Evolutionary conservation across 2,113 vertebrate species (phyloP).

Genomic region (Bungarus multicinctus): DNA sequence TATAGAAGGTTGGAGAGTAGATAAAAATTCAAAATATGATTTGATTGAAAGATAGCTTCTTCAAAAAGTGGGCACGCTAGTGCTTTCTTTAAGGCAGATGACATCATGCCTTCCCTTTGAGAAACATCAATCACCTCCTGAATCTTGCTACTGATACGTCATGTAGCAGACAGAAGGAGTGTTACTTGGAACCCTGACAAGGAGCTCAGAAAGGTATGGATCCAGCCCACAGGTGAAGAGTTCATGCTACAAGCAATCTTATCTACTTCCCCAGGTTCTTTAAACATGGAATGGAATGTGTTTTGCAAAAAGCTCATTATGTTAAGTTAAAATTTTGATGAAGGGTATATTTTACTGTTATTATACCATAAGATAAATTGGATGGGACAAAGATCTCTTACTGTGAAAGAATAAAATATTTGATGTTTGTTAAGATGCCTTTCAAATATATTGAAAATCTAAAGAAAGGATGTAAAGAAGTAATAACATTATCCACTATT

Average conservation of each 20-base stretch:
- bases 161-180: background rate
- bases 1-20: background rate
- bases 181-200: too few species aligned
- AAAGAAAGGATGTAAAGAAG: background rate
- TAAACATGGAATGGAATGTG: background rate
- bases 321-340: background rate
- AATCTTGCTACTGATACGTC: background rate
- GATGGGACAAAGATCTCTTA: background rate
- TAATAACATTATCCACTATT: background rate
- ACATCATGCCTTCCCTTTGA: background rate
- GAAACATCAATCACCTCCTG: background rate
- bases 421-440: background rate
- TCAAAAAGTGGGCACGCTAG: background rate
- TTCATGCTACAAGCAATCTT: background rate
- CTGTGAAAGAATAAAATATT: background rate
- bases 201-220: background rate
- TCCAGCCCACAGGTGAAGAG: background rate
- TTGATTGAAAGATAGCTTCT: background rate
- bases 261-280: background rate
- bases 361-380: background rate
- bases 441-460: background rate
- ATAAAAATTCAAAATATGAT: background rate
- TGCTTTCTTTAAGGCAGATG: background rate
- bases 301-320: rapidly evolving
- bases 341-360: background rate